A percentile compares a stretch with the other conserved stretches of the same genome.
These are phyloP conservation scores for Athene cunicularia DNA, from an alignment of 2,113 vertebrate genomes.

Conservation along the genomic window DNA sequence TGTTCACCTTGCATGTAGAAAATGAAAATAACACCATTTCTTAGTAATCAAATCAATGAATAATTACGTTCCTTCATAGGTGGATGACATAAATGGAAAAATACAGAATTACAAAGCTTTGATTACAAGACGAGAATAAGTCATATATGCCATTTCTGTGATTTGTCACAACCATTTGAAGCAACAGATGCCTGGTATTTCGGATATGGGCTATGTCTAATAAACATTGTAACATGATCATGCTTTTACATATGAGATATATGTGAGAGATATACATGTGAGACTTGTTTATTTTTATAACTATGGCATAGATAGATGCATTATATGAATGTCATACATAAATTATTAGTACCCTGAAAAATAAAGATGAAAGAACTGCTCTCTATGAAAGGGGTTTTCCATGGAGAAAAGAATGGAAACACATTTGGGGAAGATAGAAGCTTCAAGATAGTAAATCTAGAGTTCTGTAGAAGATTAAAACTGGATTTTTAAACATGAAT, in stretches of 20 bases:
- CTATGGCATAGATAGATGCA: neutral
- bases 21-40: neutral
- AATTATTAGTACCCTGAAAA: neutral
- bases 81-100: neutral
- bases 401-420: neutral
- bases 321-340: neutral
- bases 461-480: neutral
- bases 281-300: neutral
- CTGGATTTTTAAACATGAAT: neutral
- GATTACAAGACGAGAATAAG: neutral
- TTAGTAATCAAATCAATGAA: neutral
- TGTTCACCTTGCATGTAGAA: neutral
- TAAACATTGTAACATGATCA: neutral
- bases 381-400: neutral
- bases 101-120: neutral
- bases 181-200: neutral
- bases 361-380: neutral
- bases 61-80: neutral
- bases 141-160: neutral
- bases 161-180: neutral
- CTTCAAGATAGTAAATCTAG: neutral
- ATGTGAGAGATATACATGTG: neutral
- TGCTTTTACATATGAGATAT: neutral
- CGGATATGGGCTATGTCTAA: neutral
- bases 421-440: neutral